These are phyloP conservation scores for Erethizon dorsatum DNA, from an alignment of 2,797 vertebrate genomes.

Conservation along the genomic window DNA sequence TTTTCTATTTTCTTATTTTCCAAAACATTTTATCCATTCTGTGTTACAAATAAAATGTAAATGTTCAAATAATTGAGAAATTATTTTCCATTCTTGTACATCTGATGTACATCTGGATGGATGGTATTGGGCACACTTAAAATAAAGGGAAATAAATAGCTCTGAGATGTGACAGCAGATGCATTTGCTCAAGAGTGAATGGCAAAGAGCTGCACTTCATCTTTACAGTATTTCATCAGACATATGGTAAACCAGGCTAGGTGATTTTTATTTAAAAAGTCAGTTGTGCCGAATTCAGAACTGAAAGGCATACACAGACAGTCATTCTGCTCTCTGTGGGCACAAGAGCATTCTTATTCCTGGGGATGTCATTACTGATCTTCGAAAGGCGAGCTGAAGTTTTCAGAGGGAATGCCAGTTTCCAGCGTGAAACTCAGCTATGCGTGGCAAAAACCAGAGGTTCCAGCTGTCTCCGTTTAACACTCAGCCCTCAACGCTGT, in stretches of 20 bases:
- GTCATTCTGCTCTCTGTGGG: not conserved
- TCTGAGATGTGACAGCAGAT: slow-evolving; percentile 34
- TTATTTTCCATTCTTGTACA: slow-evolving; percentile 12
- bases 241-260: slow-evolving; percentile 68
- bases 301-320: not conserved
- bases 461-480: not conserved
- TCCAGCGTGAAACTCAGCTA: not conserved
- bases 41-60: slow-evolving; percentile 9
- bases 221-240: slow-evolving; percentile 53
- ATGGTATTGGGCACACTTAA: slow-evolving; percentile 24
- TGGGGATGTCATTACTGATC: not conserved
- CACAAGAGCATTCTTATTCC: not conserved
- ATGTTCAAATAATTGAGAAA: slow-evolving; percentile 48
- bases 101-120: slow-evolving; percentile 30
- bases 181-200: slow-evolving; percentile 47
- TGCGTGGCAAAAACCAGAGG: not conserved
- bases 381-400: not conserved
- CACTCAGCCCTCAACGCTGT: not conserved
- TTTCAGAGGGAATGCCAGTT: slow-evolving; percentile 26
- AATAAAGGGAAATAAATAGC: slow-evolving; percentile 75
- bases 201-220: slow-evolving; percentile 38
- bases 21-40: not conserved
- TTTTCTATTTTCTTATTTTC: not conserved
- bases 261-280: slow-evolving; percentile 78
- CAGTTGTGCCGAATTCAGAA: not conserved